Conservation (phyloP, 2,888 invertebrate genomes). For the Chrysomela aeneicollis region DNA sequence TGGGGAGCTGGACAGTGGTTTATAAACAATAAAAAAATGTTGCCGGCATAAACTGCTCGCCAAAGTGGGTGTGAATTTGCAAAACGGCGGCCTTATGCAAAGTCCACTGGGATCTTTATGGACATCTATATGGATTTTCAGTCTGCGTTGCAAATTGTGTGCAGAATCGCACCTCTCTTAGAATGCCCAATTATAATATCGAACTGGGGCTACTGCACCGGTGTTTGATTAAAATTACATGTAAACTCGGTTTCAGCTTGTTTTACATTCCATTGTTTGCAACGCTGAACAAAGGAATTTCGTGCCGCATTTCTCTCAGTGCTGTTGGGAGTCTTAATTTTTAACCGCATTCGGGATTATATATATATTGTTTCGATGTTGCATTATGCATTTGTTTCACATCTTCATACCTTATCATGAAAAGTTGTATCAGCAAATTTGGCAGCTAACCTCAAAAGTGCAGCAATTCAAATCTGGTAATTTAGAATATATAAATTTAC, state of each 20-base stretch:
- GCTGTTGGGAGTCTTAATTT: conserved; percentile 57
- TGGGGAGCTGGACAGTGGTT: conserved; percentile 48
- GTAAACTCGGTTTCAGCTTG: conserved; percentile 61
- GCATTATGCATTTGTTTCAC: conserved; percentile 54
- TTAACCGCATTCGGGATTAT: conserved; percentile 55
- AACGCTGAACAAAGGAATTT: conserved; percentile 60
- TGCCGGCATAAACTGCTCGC: conserved; percentile 46
- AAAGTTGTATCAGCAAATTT: background rate
- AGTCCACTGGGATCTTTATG: conserved; percentile 40
- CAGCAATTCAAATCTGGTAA: too few relatives aligned
- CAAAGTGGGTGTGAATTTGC: conserved; percentile 54
- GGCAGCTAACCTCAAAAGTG: background rate
- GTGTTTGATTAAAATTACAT: conserved; percentile 63
- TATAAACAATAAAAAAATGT: conserved; percentile 55
- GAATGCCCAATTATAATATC: conserved; percentile 61
- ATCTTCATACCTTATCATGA: conserved; percentile 48
- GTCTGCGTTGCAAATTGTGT: conserved; percentile 59
- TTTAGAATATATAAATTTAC: too few relatives aligned
- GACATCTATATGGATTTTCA: conserved; percentile 42
- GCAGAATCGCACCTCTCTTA: conserved; percentile 60
- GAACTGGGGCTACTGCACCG: conserved; percentile 56
- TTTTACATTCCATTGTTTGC: conserved; percentile 63
- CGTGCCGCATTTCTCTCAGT: conserved; percentile 59
- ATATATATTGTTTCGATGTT: conserved; percentile 54
- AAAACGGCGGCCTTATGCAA: conserved; percentile 52